These are phyloP conservation scores for Alligator sinensis DNA, from an alignment of 2,113 vertebrate genomes.

Conservation along the genomic window DNA sequence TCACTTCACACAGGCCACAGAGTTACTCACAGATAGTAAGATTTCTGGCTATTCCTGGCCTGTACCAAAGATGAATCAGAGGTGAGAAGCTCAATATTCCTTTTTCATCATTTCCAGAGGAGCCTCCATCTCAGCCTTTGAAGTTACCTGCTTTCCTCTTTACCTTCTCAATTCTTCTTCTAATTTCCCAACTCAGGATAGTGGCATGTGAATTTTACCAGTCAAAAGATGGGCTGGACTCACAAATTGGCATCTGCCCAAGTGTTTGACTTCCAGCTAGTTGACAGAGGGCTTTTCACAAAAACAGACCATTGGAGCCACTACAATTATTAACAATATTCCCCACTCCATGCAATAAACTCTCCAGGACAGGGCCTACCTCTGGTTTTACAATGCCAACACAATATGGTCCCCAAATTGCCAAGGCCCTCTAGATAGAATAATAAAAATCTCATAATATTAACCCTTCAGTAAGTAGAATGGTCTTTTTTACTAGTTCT, in stretches of 20 bases:
- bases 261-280: background rate
- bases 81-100: no score
- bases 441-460: background rate
- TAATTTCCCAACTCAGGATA: background rate
- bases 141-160: background rate
- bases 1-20: accelerated
- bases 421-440: background rate
- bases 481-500: background rate
- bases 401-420: background rate
- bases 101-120: no score
- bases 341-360: background rate
- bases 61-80: no score
- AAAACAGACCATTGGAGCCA: background rate
- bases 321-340: background rate
- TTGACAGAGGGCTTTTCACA: background rate
- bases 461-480: background rate
- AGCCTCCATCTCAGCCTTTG: background rate
- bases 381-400: background rate
- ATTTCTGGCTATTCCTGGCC: no score
- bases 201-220: background rate
- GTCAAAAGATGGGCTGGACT: background rate
- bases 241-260: background rate
- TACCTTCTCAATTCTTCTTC: background rate
- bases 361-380: background rate
- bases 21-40: background rate